Conservation (phyloP, 2,797 vertebrate species). For the Molossus alvarezi region DNA sequence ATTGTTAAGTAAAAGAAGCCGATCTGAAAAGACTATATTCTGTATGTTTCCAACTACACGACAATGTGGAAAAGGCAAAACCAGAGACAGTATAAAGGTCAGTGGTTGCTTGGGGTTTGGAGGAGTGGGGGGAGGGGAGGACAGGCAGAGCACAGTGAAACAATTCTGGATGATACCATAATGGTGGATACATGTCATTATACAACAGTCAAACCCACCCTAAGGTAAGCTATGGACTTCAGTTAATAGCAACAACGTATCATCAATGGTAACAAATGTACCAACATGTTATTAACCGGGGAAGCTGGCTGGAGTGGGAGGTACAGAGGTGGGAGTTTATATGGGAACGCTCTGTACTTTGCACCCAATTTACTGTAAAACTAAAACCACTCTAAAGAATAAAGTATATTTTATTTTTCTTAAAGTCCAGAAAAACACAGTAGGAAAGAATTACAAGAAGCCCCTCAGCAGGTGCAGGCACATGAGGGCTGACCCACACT, state of each 20-base stretch:
- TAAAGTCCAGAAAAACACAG: not conserved
- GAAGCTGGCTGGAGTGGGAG: not conserved
- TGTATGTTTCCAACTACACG: not conserved
- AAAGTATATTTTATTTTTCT: not conserved
- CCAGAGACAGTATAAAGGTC: not conserved
- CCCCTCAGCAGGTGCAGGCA: not conserved
- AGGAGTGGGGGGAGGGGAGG: accelerated
- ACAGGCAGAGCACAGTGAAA: not conserved
- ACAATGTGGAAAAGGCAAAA: not conserved
- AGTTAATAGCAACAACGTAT: not conserved
- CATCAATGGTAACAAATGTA: not conserved
- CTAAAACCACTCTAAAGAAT: not conserved
- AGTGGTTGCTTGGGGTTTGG: not conserved
- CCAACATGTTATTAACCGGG: not conserved
- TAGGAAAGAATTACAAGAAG: not conserved
- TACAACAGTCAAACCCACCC: not conserved
- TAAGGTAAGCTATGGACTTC: not conserved
- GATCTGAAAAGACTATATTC: not conserved
- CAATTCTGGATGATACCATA: not conserved
- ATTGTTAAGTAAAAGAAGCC: not conserved
- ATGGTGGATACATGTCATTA: not conserved
- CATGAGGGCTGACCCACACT: accelerated
- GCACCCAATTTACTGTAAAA: not conserved
- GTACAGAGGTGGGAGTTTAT: not conserved
- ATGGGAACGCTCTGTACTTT: not conserved